phyloP scores from a whole-genome alignment of 1,140 invertebrate species.

The Protaetia brevitarsis region DNA sequence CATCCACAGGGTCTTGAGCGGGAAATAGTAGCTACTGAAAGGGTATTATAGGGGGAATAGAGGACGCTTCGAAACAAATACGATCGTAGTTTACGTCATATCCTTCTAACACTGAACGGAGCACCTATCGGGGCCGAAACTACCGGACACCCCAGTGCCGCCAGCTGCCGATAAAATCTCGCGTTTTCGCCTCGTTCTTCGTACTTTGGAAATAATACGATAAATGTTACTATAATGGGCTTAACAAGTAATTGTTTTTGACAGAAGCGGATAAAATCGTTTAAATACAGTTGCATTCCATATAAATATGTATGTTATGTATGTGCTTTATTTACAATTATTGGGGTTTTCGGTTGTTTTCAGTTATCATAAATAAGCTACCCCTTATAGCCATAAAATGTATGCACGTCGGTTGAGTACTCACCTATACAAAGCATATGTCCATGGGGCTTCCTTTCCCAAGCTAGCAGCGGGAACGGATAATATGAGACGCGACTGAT shows the following conservation, averaged over 20 bases:
- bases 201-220: conserved; percentile 99
- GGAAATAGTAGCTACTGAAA: conserved; percentile 95
- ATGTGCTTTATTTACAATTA: too few relatives aligned
- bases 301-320: too few relatives aligned
- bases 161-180: conserved; percentile 98
- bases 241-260: background rate
- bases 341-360: too few relatives aligned
- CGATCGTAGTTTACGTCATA: too few relatives aligned
- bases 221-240: conserved; percentile 75
- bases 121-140: conserved; percentile 99
- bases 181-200: conserved; percentile 98
- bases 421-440: conserved; percentile 92
- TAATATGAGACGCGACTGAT: conserved; percentile 86
- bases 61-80: too few relatives aligned
- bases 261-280: too few relatives aligned
- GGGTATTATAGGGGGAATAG: too few relatives aligned
- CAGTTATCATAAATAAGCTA: too few relatives aligned
- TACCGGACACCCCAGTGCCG: conserved; percentile 97
- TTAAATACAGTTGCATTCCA: too few relatives aligned
- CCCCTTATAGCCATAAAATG: too few relatives aligned
- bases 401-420: too few relatives aligned
- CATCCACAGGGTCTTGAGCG: conserved; percentile 98
- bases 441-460: conserved; percentile 99
- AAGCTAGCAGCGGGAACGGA: conserved; percentile 94
- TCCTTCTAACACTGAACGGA: conserved; percentile 96